Base-by-base conservation (phyloP, 2,888 invertebrate species). In the Drosophila ezoana region DNA sequence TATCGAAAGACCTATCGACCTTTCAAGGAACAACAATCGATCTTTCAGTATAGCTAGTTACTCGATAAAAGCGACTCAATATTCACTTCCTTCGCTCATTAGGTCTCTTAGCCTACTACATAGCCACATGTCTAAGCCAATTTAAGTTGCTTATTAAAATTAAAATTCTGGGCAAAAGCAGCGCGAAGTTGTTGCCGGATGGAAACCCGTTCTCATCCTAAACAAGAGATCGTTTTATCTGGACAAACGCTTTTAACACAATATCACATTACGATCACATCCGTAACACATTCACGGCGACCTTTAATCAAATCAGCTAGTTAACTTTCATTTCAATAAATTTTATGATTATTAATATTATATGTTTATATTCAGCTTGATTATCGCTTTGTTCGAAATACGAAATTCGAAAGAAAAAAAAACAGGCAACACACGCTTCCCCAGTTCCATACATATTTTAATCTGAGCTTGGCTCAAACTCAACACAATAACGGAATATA, bases 281-380 rank as follows among this genome's bases (percentile, higher is more conserved):
- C 44, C 58, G 40, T 53, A 63, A 60, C 63, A 57, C 52, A 67
- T 57, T 56, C 58, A 45, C 37, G 44, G 35, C 70, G 76, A 81
- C 72, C 81, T 87, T 83, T 81, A 79, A 84, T 83, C 81, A 81
- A 83, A 83, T 72, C 81, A 81, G 78, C 84, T 87, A 84, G 87
- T 86, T 83, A 73, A 73, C 69, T 81, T 60, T 82, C 72, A 77
- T 84, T 84, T 84, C 76, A 79, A 84, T 83, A 87, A 67, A 63
- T 84, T 87, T 84, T 81, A 87, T 84, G 87, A 84, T 87, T 87
- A 87, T 83, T 83, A 83, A 82, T 86, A 83, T 86, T 69, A 73
- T 83, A 68, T 86, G 81, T 56, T 84, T 74, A 69, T 79, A 78
- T 76, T 75, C 75, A 66, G 77, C 51, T 79, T 83, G 87, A 83